Percentiles rank a stretch among this genome's conserved stretches.
Conservation (phyloP, 2,113 vertebrate species). For the Aleadryas rufinucha region DNA sequence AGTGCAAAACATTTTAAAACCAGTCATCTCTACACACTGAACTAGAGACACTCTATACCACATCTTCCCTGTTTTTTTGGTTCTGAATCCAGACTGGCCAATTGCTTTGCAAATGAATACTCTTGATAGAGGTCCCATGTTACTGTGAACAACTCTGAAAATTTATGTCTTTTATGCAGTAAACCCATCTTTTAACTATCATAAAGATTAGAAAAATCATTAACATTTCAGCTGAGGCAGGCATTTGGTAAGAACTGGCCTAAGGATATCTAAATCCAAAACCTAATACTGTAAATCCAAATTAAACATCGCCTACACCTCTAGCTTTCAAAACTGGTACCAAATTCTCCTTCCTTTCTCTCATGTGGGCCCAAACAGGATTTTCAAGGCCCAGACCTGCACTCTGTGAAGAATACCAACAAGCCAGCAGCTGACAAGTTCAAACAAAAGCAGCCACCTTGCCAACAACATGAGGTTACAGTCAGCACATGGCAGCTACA, state of each 20-base stretch:
- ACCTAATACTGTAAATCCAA: not conserved
- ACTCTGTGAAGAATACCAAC: not conserved
- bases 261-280: not conserved
- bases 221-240: not conserved
- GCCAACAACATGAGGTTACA: not conserved
- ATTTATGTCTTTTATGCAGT: not conserved
- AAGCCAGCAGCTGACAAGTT: not conserved
- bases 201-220: not conserved
- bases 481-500: not conserved
- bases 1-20: not conserved
- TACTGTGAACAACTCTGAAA: not conserved
- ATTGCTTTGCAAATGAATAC: not conserved
- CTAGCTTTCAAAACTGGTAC: not conserved
- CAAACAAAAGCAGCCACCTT: not conserved
- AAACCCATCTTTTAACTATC: not conserved
- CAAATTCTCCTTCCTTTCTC: not conserved
- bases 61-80: not conserved
- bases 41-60: not conserved
- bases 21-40: not conserved
- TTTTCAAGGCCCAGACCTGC: not conserved
- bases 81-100: not conserved
- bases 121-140: not conserved
- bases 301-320: not conserved
- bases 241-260: not conserved
- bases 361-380: not conserved